These are phyloP conservation scores for Xiphophorus maculatus DNA, from an alignment of 2,113 vertebrate genomes.

Conservation along the genomic window DNA sequence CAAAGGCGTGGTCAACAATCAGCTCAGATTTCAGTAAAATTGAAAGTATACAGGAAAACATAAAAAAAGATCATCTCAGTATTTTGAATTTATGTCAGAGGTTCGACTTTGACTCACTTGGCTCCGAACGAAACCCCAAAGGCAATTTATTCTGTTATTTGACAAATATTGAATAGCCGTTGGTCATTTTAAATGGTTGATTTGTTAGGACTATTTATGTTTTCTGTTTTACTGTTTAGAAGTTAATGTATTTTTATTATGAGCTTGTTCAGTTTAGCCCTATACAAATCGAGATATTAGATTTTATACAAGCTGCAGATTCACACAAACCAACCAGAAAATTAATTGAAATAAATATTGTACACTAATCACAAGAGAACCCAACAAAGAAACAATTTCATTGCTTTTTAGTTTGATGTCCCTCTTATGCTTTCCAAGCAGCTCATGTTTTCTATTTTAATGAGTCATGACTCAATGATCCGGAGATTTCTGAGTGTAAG, in stretches of 20 bases:
- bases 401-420: neutral
- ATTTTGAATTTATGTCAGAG: neutral
- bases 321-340: neutral
- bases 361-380: neutral
- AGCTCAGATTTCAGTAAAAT: too few species aligned
- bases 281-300: neutral
- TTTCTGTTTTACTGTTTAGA: neutral
- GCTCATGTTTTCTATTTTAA: slow-evolving; percentile 24
- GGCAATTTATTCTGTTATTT: neutral
- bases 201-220: neutral
- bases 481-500: slow-evolving; percentile 25
- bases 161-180: too few species aligned
- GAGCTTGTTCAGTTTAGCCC: neutral
- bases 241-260: neutral
- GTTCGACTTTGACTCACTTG: too few species aligned
- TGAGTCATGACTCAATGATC: slow-evolving; percentile 39
- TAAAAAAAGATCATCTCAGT: neutral
- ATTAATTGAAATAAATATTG: neutral
- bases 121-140: too few species aligned
- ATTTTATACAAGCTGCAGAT: neutral
- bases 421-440: neutral
- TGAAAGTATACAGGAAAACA: too few species aligned
- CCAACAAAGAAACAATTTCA: neutral
- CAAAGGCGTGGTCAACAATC: too few species aligned
- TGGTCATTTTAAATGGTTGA: too few species aligned